Evolutionary conservation across 2,888 invertebrate genomes (phyloP).

Genomic region (Diaperis boleti): DNA sequence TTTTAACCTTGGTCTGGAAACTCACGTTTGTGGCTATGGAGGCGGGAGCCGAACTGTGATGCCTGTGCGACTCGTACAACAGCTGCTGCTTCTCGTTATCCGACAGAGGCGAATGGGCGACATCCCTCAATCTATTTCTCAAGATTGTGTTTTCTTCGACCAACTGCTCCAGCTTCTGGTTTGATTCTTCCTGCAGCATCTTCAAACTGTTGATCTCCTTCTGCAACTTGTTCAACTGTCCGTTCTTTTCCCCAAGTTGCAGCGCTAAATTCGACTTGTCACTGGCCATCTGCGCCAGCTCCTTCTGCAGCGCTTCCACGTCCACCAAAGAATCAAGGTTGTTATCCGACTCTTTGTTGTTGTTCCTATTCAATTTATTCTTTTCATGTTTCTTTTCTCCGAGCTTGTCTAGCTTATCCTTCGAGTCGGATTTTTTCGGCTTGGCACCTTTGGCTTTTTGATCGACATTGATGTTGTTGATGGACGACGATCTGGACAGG

Average conservation of each 20-base stretch:
- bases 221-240: conserved; percentile 76
- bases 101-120: conserved; percentile 84
- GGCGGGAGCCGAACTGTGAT: conserved; percentile 82
- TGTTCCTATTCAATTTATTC: conserved; percentile 58
- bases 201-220: conserved; percentile 74
- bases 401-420: conserved; percentile 60
- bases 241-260: conserved; percentile 75
- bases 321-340: conserved; percentile 67
- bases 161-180: conserved; percentile 74
- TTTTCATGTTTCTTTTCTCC: conserved; percentile 58
- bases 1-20: background rate
- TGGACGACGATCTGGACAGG: conserved; percentile 74
- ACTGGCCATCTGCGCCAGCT: conserved; percentile 74
- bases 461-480: conserved; percentile 75
- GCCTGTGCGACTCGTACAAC: conserved; percentile 78
- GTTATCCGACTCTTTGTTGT: conserved; percentile 58
- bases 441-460: conserved; percentile 70
- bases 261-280: conserved; percentile 76
- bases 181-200: conserved; percentile 72
- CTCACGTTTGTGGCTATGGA: conserved; percentile 73
- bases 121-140: conserved; percentile 81
- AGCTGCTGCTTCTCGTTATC: conserved; percentile 87
- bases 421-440: conserved; percentile 66
- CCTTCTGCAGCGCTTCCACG: conserved; percentile 74
- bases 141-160: conserved; percentile 83